Percentiles rank a stretch among this genome's conserved stretches.
phyloP scores from a whole-genome alignment of 2,113 vertebrate species.

The Aepyceros melampus region DNA sequence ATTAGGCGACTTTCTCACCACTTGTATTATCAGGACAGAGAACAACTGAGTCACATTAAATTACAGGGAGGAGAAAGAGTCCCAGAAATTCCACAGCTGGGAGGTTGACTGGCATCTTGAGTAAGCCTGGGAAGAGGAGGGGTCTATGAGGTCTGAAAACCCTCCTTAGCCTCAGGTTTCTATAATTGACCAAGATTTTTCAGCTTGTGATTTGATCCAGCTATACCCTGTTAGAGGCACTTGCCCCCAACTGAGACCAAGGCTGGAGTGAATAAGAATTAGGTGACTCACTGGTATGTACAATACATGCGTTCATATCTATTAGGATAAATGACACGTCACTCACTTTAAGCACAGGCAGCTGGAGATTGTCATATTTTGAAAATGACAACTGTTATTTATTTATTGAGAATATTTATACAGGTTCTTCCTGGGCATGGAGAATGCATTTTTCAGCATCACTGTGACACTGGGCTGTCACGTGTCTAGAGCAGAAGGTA shows the following conservation, averaged over 20 bases:
- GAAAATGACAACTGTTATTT: conserved; percentile 89
- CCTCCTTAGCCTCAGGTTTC: conserved; percentile 80
- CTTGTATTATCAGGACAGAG: conserved; percentile 81
- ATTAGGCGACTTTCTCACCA: conserved; percentile 84
- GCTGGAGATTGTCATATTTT: conserved; percentile 86
- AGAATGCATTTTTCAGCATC: conserved; percentile 79
- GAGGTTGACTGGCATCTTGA: conserved; percentile 77
- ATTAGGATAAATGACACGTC: conserved; percentile 86
- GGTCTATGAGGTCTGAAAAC: conserved; percentile 67
- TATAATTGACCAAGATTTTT: conserved; percentile 85
- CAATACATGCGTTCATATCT: conserved; percentile 82
- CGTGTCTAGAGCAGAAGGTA: conserved; percentile 33
- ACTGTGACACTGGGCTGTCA: conserved; percentile 49
- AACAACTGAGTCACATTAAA: conserved; percentile 83
- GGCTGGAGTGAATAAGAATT: conserved; percentile 85
- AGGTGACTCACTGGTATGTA: conserved; percentile 79
- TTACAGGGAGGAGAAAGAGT: conserved; percentile 84
- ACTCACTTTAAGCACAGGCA: conserved; percentile 83
- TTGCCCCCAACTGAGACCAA: conserved; percentile 85
- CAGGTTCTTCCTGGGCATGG: conserved; percentile 76
- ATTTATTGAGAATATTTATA: conserved; percentile 88
- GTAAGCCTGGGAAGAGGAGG: conserved; percentile 77
- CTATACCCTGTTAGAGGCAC: conserved; percentile 84
- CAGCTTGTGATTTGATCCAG: conserved; percentile 86
- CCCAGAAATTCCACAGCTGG: conserved; percentile 84